Conservation (phyloP, 2,113 vertebrate genomes). For the Sarotherodon lohbergeri region DNA sequence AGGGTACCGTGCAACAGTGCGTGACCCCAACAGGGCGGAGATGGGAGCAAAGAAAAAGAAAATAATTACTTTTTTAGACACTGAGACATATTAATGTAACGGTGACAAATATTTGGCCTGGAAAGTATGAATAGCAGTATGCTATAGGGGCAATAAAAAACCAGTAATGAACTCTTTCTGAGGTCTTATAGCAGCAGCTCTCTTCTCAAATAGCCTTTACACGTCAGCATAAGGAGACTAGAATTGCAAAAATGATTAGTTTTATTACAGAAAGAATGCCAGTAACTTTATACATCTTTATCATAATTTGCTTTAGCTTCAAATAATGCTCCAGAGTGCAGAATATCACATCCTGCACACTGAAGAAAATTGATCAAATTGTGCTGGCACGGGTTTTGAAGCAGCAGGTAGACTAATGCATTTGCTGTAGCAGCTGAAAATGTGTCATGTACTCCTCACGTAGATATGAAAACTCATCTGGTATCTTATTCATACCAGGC, state of each 20-base stretch:
- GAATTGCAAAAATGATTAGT: background rate
- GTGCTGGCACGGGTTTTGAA: background rate
- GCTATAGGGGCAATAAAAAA: background rate
- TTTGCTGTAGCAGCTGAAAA: background rate
- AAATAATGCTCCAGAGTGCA: background rate
- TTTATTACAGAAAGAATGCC: background rate
- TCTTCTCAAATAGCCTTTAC: background rate
- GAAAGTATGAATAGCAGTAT: background rate
- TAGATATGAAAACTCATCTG: background rate
- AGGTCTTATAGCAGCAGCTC: background rate
- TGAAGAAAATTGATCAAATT: background rate
- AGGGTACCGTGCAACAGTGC: slow-evolving; percentile 72
- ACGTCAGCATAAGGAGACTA: background rate
- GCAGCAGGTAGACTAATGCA: background rate
- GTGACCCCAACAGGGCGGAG: slow-evolving; percentile 72
- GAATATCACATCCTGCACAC: background rate
- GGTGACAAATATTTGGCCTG: background rate
- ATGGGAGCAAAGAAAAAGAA: background rate
- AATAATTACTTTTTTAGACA: background rate
- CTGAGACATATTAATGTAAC: background rate
- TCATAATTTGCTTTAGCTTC: background rate
- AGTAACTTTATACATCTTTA: background rate
- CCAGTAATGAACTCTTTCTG: background rate
- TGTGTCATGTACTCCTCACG: background rate
- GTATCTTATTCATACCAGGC: background rate